phyloP scores from a whole-genome alignment of 2,113 vertebrate genomes.

The Callocephalon fimbriatum region DNA sequence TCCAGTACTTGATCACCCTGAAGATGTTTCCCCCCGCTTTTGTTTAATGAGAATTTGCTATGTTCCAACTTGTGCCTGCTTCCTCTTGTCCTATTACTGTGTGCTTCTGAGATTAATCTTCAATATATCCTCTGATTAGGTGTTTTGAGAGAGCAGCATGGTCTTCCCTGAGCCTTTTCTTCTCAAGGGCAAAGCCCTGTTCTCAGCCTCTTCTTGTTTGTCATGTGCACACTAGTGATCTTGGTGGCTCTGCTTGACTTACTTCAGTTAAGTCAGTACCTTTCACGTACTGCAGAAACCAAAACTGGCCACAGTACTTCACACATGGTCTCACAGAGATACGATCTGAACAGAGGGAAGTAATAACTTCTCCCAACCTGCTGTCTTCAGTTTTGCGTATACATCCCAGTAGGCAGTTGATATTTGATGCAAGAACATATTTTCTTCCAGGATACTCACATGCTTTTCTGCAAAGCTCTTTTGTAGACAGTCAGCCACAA shows the following conservation, averaged over 20 bases:
- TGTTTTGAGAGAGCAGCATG: neutral
- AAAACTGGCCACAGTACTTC: neutral
- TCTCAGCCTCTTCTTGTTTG: neutral
- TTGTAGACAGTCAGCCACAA: neutral
- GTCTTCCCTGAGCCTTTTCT: neutral
- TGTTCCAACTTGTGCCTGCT: neutral
- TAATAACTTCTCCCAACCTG: neutral
- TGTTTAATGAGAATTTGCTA: neutral
- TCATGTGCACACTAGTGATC: neutral
- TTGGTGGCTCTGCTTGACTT: neutral
- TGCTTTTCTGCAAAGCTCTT: neutral
- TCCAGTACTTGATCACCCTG: neutral
- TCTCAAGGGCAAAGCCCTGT: neutral
- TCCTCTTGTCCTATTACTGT: neutral
- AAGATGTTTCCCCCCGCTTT: rapidly evolving
- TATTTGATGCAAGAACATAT: neutral
- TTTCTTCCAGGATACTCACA: neutral
- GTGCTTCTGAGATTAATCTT: neutral
- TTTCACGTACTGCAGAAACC: neutral
- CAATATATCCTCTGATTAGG: neutral
- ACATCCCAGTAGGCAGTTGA: neutral
- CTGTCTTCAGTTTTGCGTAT: neutral
- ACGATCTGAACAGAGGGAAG: neutral
- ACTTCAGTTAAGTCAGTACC: neutral
- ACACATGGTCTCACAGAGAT: neutral